Base-by-base conservation (phyloP, 1,140 invertebrate species). In the Fopius arisanus region DNA sequence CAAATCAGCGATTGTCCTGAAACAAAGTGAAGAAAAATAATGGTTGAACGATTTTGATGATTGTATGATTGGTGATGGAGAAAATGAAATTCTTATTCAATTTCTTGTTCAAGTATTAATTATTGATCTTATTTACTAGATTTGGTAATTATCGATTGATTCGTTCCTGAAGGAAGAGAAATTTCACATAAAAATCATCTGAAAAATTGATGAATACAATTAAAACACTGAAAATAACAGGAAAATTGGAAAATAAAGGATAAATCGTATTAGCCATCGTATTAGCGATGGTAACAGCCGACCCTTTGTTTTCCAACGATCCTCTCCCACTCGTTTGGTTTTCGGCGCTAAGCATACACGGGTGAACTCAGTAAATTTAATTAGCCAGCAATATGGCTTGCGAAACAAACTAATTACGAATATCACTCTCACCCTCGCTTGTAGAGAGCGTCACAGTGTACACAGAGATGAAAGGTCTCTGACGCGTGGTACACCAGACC, bases 1-100 rank as follows among this genome's bases (percentile, higher is more conserved):
- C 26, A 78, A 72, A 73, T 83, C 82, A 51, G 78, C 70, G 62
- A 83, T 82, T 37, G 81, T 82, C 37, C 82, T 83, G 81, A 31
- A 83, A 83, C 77, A 63, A 10, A 80, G 81, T 72, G 28, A 62
- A 67, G 21, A 70, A 37, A 67, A 41, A 43, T 6, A 66, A 70
- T 67, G 28, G 28, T 70, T 69, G 21, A 63, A 65, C 3, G n/a
- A 66, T 12, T 43, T 62, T 62, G 21, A 67, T 59, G 12, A n/a
- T n/a, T n/a, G 14, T 33, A 26, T 40, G 28, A 37, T 66, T 33
- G 33, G 9, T 37, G 33, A 10, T 7, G 33, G 33, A 33, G 3
- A 31, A 31, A 31, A 31, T 31, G 29, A 31, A 31, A 31, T 31
- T 4, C 7, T 31, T 31, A 31, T 31, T 31, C 2, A 37, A 37